Base-by-base conservation (phyloP, 2,113 vertebrate genomes). In the Coptodon bakossiorum region DNA sequence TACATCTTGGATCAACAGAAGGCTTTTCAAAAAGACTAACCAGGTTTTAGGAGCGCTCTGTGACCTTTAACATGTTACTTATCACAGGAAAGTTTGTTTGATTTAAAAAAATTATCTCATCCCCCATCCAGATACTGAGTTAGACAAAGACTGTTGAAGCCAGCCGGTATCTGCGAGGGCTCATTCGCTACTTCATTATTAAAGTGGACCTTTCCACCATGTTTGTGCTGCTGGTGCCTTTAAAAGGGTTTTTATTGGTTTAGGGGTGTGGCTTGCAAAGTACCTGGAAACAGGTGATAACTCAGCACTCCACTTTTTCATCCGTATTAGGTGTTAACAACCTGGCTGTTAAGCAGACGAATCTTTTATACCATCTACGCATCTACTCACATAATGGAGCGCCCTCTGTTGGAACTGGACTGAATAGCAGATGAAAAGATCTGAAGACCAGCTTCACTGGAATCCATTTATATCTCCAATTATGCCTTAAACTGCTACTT, bases 401-500 rank as follows among this genome's bases (percentile, higher is more conserved):
- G n/a, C 38, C 40, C 38, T 73, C 68, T 73, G 38, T 73, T 45
- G 68, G 68, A 50, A 76, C 43, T 76, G 38, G 22, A 73, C 13
- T 73, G 22, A 45, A 73, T 10, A 12, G 27, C 10, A 85, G 22
- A 73, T 7, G 7, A 73, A 5, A 83, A 80, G 7, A 50, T 68
- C 63, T 84, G 31, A 13, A 43, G 66, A 43, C 13, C 36, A 43
- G 66, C 0, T 71, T 71, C 38, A 43, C 12, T 73, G 38, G 13
- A 45, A 83, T 34, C 34, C 91, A 81, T 89, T 90, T 89, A 85
- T 80, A 88, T 80, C 59, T 68, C 68, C 10, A 29, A 14, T 73
- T 9, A 54, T 85, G 40, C 54, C 57, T 88, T 4, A 63, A 92
- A 82, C 78, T 82, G 68, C 83, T 56, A 43, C 53, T 57, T 38